Evolutionary conservation across 2,797 vertebrate species (phyloP).

Genomic region (Orientallactaga sibirica): DNA sequence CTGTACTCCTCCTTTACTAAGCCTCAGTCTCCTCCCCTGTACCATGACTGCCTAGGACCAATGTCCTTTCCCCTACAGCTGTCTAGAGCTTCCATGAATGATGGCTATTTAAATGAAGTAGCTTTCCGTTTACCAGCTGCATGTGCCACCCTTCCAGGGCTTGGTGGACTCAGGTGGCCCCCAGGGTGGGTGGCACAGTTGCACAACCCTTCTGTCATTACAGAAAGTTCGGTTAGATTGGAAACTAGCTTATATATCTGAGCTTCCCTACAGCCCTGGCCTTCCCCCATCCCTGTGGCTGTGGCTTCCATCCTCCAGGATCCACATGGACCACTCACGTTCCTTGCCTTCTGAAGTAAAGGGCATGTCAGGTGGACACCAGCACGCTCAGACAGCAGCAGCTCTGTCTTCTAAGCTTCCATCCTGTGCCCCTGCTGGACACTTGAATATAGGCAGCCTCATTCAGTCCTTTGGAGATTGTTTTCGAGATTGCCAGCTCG

Average conservation of each 20-base stretch:
- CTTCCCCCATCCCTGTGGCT: not conserved
- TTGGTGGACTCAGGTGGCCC: not conserved
- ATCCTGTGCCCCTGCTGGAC: not conserved
- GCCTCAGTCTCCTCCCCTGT: not conserved
- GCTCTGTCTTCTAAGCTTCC: not conserved
- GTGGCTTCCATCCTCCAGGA: not conserved
- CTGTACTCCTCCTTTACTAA: not conserved
- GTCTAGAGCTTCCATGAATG: not conserved
- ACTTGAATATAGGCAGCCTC: not conserved
- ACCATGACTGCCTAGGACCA: not conserved
- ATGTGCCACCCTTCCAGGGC: not conserved
- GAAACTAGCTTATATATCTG: not conserved
- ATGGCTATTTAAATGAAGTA: not conserved
- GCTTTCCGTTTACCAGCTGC: not conserved
- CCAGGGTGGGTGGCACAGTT: not conserved
- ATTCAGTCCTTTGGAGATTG: not conserved
- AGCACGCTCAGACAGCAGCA: not conserved
- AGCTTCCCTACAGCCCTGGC: not conserved
- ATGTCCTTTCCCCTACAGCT: not conserved
- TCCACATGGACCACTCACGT: not conserved
- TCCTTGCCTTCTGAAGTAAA: not conserved
- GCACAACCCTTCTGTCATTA: fast-evolving
- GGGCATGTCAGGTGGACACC: not conserved
- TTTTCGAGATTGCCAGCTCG: not conserved
- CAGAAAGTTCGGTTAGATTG: not conserved